phyloP scores from a whole-genome alignment of 2,888 invertebrate species.

The Philaethria dido region DNA sequence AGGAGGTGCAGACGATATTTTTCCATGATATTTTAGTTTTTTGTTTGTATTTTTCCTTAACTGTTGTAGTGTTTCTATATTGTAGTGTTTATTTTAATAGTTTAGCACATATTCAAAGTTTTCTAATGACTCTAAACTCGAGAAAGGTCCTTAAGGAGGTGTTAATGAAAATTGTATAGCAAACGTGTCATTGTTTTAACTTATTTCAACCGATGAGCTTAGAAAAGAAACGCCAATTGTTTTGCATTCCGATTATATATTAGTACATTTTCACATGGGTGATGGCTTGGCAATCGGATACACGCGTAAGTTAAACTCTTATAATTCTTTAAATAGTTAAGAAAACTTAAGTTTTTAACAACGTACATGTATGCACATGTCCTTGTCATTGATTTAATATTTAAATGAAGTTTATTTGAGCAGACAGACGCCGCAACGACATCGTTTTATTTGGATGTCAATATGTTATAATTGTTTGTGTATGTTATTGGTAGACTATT shows the following conservation, averaged over 20 bases:
- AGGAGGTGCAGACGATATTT: constrained; percentile 59
- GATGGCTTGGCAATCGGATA: constrained; percentile 84
- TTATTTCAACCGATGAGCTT: constrained; percentile 74
- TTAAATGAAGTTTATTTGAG: constrained; percentile 63
- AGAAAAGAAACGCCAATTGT: constrained; percentile 75
- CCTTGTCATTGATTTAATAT: constrained; percentile 73
- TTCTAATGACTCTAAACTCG: constrained; percentile 65
- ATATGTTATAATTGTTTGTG: constrained; percentile 28
- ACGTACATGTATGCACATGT: constrained; percentile 55
- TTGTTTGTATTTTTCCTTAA: constrained; percentile 74
- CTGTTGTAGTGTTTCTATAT: constrained; percentile 64
- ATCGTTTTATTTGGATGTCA: constrained; percentile 50
- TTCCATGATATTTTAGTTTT: constrained; percentile 75
- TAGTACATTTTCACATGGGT: constrained; percentile 81
- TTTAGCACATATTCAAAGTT: constrained; percentile 51
- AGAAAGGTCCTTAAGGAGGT: constrained; percentile 56
- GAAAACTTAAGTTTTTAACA: constrained; percentile 25
- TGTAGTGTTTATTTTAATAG: constrained; percentile 69
- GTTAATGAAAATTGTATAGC: constrained; percentile 61
- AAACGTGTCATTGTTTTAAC: constrained; percentile 79
- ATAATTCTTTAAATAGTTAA: constrained; percentile 21
- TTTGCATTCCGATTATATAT: constrained; percentile 69
- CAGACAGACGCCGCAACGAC: constrained; percentile 54
- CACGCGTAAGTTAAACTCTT: constrained; percentile 69
- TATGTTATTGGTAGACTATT: constrained; percentile 20